Evolutionary conservation across 2,888 invertebrate species (phyloP), one percentile per base, ranked within the genome.

Genomic region (Ornithoptera priamus): DNA sequence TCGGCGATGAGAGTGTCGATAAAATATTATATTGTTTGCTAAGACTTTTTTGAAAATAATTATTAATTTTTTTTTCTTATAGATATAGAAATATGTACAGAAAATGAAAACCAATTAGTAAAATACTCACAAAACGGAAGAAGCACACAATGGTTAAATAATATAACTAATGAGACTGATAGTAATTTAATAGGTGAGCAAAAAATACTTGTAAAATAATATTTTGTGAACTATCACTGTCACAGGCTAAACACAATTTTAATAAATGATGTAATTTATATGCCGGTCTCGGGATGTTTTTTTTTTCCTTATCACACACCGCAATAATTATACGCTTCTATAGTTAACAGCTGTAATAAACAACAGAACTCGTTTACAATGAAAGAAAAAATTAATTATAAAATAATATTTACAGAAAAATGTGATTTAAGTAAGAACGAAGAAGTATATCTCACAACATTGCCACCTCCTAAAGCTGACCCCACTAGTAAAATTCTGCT

Each of bases 11-110:
- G 1, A 1, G 6, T 1, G 0, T 0, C 1, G 1, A 20, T 4
- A 10, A 18, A 62, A 65, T 57, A n/a, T 56, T 30, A 12, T 2
- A 20, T 59, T n/a, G 20, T 22, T n/a, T 17, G 3, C 24, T 30
- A 59, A 17, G 10, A 42, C 6, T 17, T 30, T 57, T 42, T 36
- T 65, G 62, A 61, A 30, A 61, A 56, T 36, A 56, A 18, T 22
- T 46, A 22, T 30, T 30, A 18, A 17, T 50, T 63, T 53, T n/a
- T 66, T 72, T 71, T 76, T 72, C 42, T 56, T 88, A 87, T 87
- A 92, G 92, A 92, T 78, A 89, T 92, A 73, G 92, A 92, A 84
- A 86, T 85, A 82, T 86, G 87, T 72, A 78, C 73, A 64, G 87
- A 87, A 36, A 82, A 87, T 68, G 82, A 85, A 60, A 77, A 82